phyloP scores from a whole-genome alignment of 1,140 invertebrate genomes.

The Dendroctonus valens region DNA sequence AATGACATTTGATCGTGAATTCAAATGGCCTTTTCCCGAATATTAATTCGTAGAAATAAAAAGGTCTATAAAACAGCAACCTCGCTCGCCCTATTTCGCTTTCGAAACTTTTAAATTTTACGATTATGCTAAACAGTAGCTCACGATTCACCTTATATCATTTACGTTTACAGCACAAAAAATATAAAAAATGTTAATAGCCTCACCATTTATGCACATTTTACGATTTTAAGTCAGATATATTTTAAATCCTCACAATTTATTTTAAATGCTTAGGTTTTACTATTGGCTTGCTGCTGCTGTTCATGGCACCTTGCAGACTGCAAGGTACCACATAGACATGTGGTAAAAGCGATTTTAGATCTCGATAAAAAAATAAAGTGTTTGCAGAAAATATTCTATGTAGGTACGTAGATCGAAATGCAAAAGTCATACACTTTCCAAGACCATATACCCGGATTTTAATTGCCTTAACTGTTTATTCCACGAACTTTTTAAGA shows the following conservation, averaged over 20 bases:
- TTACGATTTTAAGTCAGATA: slow-evolving; percentile 2
- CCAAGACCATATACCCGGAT: not conserved
- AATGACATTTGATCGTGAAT: slow-evolving; percentile 31
- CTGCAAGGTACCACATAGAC: too few relatives aligned
- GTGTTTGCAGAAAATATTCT: too few relatives aligned
- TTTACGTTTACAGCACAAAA: slow-evolving; percentile 25
- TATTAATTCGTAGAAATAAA: slow-evolving; percentile 33
- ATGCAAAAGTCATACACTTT: too few relatives aligned
- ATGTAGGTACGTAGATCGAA: too few relatives aligned
- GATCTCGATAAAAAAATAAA: too few relatives aligned
- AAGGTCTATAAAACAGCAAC: slow-evolving; percentile 23
- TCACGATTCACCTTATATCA: slow-evolving; percentile 31
- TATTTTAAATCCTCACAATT: slow-evolving; percentile 12
- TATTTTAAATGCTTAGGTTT: slow-evolving; percentile 15
- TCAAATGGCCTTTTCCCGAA: slow-evolving; percentile 29
- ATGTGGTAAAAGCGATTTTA: too few relatives aligned
- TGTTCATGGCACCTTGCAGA: too few relatives aligned
- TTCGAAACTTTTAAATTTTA: slow-evolving; percentile 28
- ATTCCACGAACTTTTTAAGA: too few relatives aligned
- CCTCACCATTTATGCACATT: slow-evolving; percentile 15
- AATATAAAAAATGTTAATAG: slow-evolving; percentile 24
- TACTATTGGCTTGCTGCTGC: not conserved
- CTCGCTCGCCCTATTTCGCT: slow-evolving; percentile 12
- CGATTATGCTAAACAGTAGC: slow-evolving; percentile 32
- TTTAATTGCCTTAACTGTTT: too few relatives aligned